Evolutionary conservation across 2,888 invertebrate genomes (phyloP).

Genomic region (Lapara coniferarum): DNA sequence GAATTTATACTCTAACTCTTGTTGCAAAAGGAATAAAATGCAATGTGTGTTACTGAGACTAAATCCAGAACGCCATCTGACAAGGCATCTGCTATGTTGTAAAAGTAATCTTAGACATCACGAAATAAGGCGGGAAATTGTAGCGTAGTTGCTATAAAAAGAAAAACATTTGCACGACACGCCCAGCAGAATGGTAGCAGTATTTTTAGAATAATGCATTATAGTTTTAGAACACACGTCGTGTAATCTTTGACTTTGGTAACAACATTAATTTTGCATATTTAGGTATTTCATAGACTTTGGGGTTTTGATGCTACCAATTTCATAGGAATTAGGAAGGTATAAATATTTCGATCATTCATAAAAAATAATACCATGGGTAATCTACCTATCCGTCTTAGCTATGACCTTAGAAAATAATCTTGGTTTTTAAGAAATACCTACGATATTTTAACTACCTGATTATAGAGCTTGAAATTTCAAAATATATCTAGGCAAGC

Average conservation of each 20-base stretch:
- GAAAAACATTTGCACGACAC: slow-evolving; percentile 40
- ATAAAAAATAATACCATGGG: too few species aligned
- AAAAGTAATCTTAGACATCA: slow-evolving; percentile 16
- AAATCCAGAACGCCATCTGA: neutral
- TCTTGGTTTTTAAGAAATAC: neutral
- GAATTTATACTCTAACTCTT: neutral
- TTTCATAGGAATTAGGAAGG: too few species aligned
- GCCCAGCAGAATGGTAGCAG: slow-evolving; percentile 35
- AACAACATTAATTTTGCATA: too few species aligned
- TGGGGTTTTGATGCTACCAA: too few species aligned
- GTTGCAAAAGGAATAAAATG: neutral
- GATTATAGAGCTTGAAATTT: neutral
- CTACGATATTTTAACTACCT: neutral
- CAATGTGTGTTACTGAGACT: neutral
- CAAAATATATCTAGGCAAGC: neutral
- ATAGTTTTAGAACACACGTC: neutral
- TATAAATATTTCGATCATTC: too few species aligned
- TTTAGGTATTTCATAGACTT: too few species aligned
- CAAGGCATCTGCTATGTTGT: neutral
- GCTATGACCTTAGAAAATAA: neutral
- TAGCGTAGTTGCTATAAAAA: neutral
- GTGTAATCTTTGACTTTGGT: neutral
- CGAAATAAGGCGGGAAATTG: slow-evolving; percentile 21
- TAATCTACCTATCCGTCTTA: neutral
- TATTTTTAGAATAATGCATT: neutral